Conservation (phyloP, 2,113 vertebrate genomes). For the Leucopsar rothschildi region DNA sequence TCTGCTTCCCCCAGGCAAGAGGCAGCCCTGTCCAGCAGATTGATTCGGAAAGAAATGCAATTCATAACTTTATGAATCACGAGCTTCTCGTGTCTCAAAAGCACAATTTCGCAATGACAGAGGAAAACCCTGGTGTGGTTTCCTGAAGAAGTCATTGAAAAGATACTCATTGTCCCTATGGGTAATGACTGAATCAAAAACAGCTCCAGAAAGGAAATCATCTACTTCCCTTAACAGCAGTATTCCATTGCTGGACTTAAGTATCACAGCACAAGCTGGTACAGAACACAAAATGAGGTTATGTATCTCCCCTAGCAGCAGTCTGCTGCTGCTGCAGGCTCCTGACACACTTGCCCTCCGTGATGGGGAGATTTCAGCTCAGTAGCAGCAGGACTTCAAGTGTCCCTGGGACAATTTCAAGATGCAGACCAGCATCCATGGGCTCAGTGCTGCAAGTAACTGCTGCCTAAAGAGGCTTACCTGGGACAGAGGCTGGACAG, state of each 20-base stretch:
- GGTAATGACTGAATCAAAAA: neutral
- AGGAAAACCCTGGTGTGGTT: neutral
- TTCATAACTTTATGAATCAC: neutral
- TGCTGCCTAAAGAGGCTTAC: neutral
- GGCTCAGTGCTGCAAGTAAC: neutral
- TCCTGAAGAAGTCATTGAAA: neutral
- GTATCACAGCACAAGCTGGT: neutral
- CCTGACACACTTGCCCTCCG: rapidly evolving
- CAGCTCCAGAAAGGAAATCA: neutral
- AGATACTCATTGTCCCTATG: neutral
- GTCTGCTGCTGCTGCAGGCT: neutral
- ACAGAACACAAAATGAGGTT: neutral
- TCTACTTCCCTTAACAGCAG: neutral
- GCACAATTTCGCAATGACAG: neutral
- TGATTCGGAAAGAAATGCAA: neutral
- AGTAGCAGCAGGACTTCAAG: neutral
- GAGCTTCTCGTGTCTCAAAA: neutral
- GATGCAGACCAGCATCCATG: neutral
- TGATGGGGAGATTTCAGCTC: neutral
- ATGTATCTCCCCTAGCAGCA: neutral
- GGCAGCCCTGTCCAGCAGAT: neutral
- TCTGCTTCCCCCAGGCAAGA: neutral
- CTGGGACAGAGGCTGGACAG: neutral
- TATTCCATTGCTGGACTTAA: neutral
- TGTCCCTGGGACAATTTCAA: rapidly evolving